Percentiles rank a stretch among this genome's conserved stretches.
These are phyloP conservation scores for Spodoptera litura DNA, from an alignment of 1,140 invertebrate species.

Conservation along the genomic window DNA sequence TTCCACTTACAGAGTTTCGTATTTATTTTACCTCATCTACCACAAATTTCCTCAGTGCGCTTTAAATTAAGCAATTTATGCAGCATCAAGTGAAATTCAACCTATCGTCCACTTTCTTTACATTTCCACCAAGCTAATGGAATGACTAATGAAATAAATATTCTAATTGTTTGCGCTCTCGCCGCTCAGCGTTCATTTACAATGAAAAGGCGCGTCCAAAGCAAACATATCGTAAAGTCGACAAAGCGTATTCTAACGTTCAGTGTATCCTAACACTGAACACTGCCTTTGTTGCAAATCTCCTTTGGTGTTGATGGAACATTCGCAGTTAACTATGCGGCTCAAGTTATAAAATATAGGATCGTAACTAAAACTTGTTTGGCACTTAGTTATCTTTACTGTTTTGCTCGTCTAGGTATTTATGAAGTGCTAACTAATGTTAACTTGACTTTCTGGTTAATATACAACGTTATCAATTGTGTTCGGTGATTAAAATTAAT, in stretches of 20 bases:
- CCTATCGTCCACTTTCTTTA: constrained; percentile 11
- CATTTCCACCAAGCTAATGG: constrained; percentile 10
- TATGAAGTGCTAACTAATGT: too few relatives aligned
- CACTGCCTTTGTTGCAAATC: constrained; percentile 60
- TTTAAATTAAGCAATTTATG: too few relatives aligned
- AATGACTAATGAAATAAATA: constrained; percentile 43
- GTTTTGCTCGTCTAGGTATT: background rate
- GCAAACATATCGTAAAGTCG: constrained; percentile 51
- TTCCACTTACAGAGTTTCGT: too few relatives aligned
- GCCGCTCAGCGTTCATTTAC: constrained; percentile 48
- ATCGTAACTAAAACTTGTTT: constrained; percentile 16
- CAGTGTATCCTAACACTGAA: constrained; percentile 59
- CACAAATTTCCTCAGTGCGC: too few relatives aligned
- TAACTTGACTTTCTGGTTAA: background rate
- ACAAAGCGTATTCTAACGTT: constrained; percentile 66
- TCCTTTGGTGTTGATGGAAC: constrained; percentile 60
- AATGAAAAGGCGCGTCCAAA: constrained; percentile 53
- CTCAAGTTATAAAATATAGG: constrained; percentile 42
- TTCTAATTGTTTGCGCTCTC: constrained; percentile 44
- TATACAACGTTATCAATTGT: background rate
- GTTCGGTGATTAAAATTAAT: background rate
- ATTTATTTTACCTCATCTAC: too few relatives aligned
- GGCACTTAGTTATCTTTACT: constrained; percentile 3
- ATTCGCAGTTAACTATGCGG: constrained; percentile 47
- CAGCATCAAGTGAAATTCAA: background rate